These are phyloP conservation scores for Halocynthia aurantium DNA, from an alignment of 23 tunicate species.

Conservation along the genomic window DNA sequence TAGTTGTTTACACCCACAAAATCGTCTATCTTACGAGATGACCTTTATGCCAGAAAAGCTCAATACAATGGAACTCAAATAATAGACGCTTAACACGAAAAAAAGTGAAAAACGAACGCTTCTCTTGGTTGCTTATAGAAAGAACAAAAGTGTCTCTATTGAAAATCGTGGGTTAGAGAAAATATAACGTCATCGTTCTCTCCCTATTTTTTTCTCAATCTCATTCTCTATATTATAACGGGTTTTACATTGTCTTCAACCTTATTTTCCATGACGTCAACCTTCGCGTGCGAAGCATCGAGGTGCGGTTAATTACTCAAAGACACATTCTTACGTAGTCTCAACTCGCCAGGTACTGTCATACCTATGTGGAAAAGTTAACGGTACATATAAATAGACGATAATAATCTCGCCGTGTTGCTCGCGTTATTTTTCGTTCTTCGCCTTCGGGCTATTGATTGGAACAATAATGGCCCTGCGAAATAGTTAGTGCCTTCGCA, in stretches of 20 bases:
- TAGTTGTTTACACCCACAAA: no score
- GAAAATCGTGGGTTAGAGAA: no score
- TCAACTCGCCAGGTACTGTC: background rate
- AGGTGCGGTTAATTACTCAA: conserved; percentile 13
- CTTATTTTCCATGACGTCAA: conserved; percentile 13
- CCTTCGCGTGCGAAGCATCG: conserved; percentile 25
- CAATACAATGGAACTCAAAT: no score
- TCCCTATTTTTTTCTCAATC: background rate
- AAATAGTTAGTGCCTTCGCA: no score
- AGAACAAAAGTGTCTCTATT: no score
- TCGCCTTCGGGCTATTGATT: background rate
- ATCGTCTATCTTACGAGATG: no score
- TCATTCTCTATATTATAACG: background rate
- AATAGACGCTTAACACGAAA: no score
- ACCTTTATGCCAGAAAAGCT: no score
- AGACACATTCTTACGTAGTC: background rate
- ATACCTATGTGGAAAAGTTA: background rate
- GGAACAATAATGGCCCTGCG: no score
- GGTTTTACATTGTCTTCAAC: background rate
- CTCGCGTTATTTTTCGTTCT: background rate
- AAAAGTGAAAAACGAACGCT: no score
- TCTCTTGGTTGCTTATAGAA: no score
- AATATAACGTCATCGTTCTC: background rate
- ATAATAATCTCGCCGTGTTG: background rate
- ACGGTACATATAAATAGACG: background rate